Percentiles rank a stretch among this genome's conserved stretches.
These are phyloP conservation scores for Boloria euphrosyne DNA, from an alignment of 2,888 invertebrate species.

Conservation along the genomic window DNA sequence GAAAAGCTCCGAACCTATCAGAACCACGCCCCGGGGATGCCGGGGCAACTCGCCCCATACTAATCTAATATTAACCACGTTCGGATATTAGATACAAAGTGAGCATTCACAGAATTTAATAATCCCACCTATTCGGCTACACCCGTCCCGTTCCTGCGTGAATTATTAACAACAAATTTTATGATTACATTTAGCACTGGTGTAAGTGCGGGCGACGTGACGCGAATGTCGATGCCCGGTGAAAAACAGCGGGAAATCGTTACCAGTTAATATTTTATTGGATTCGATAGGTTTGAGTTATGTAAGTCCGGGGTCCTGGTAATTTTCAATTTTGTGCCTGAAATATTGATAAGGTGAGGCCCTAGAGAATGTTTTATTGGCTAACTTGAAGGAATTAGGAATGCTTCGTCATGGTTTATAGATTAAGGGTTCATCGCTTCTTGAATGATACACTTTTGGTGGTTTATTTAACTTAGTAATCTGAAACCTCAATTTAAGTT, in stretches of 20 bases:
- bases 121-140: conserved; percentile 61
- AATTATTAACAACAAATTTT: conserved; percentile 82
- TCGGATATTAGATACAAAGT: conserved; percentile 82
- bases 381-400: conserved; percentile 23
- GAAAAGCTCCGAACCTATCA: conserved; percentile 69
- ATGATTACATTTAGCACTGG: conserved; percentile 79
- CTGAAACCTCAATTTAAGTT: not conserved
- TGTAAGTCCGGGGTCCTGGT: conserved; percentile 67
- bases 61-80: conserved; percentile 83
- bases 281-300: conserved; percentile 79
- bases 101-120: conserved; percentile 82
- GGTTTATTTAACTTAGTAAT: not conserved
- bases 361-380: conserved; percentile 48
- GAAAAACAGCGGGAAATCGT: conserved; percentile 77
- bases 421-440: conserved; percentile 6
- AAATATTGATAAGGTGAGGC: conserved; percentile 75
- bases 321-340: conserved; percentile 80
- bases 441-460: conserved; percentile 1
- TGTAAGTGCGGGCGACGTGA: conserved; percentile 76
- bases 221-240: conserved; percentile 67
- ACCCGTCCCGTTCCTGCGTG: conserved; percentile 54
- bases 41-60: conserved; percentile 60
- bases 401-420: conserved; percentile 12
- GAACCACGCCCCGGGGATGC: conserved; percentile 64
- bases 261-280: conserved; percentile 80